phyloP scores from a whole-genome alignment of 1,140 invertebrate genomes.

The Halictus rubicundus region DNA sequence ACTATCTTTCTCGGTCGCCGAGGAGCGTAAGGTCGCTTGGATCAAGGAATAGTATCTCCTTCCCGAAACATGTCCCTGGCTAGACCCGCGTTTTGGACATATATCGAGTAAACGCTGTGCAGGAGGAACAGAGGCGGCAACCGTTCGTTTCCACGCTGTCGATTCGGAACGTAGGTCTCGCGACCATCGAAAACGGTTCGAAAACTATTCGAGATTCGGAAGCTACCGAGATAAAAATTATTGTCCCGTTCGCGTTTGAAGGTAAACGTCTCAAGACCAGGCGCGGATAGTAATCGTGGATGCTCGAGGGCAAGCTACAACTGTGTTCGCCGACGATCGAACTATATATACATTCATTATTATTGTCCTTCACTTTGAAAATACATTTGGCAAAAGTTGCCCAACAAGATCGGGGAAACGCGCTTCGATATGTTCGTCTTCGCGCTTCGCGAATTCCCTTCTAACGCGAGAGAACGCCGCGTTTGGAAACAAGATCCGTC shows the following conservation, averaged over 20 bases:
- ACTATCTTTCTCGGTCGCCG: too few relatives aligned
- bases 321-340: background rate
- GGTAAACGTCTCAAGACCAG: background rate
- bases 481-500: background rate
- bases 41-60: too few relatives aligned
- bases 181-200: background rate
- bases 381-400: constrained; percentile 13
- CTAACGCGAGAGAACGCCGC: background rate
- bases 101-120: too few relatives aligned
- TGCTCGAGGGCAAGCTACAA: background rate
- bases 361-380: constrained; percentile 30
- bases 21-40: too few relatives aligned
- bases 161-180: background rate
- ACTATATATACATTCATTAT: background rate
- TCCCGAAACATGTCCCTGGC: too few relatives aligned
- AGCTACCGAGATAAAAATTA: constrained; percentile 20
- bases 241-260: constrained; percentile 20
- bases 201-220: background rate
- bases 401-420: background rate
- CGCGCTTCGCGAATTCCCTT: background rate
- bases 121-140: background rate
- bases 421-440: background rate
- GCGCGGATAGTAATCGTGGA: background rate
- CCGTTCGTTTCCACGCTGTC: background rate
- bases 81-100: too few relatives aligned